Base-by-base conservation (phyloP, 2,888 invertebrate genomes). In the Spisula solida region DNA sequence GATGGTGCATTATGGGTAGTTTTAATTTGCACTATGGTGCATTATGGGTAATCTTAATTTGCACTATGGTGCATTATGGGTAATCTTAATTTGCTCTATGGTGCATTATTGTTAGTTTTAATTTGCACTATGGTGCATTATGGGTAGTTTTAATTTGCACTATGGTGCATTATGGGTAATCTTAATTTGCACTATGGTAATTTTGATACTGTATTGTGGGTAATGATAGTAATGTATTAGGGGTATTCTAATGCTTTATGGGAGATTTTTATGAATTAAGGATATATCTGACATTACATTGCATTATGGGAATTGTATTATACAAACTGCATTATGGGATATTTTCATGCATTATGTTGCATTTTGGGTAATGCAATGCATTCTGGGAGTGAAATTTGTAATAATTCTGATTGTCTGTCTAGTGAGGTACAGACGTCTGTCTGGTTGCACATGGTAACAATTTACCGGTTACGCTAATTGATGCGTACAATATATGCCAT, bases 131-230 rank as follows among this genome's bases (percentile, higher is more conserved):
- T 1, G 18, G 6, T 56, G 56, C 56, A 56, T 56, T 56, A 16
- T 56, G 56, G 56, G 55, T 18, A 18, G 18, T 55, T n/a, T n/a
- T n/a, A n/a, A n/a, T n/a, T n/a, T n/a, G n/a, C n/a, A n/a, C n/a
- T n/a, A n/a, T n/a, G n/a, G n/a, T 56, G 56, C 56, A 56, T 56
- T 56, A 56, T 56, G 56, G 56, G 56, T n/a, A n/a, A 56, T 56
- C 25, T 25, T n/a, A n/a, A 6, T n/a, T 41, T 66, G 41, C 41
- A 41, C 41, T 41, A 20, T 5, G n/a, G 10, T 66, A 6, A n/a
- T 56, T 56, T 18, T 56, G 20, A 20, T n/a, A 56, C 6, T 56
- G 56, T 20, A 56, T 56, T 56, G 18, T 56, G 56, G 56, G 56
- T n/a, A n/a, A 56, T 20, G 18, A n/a, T 56, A n/a, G 18, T n/a